Evolutionary conservation across 2,888 invertebrate genomes (phyloP), one percentile per base, ranked within the genome.

Genomic region (Biston stratarius): DNA sequence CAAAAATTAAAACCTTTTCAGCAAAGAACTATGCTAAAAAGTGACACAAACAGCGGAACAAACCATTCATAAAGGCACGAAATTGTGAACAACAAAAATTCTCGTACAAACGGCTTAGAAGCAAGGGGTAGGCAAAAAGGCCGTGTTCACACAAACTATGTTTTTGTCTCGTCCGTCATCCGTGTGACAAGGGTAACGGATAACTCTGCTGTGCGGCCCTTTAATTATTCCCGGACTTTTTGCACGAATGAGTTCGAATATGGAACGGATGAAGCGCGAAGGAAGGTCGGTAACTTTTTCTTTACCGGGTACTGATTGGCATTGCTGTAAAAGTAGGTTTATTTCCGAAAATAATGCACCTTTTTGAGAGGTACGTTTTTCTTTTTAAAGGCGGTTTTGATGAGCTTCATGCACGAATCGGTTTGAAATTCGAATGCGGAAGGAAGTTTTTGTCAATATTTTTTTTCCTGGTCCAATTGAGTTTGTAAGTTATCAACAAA

Each of bases 81-180:
- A 81, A 82, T 81, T 77, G 79, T 68, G 73, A 77, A 79, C 79
- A 81, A 73, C 83, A 83, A 82, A 84, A 82, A 82, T 83, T 74
- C 73, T 67, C 73, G 66, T 66, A 76, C 80, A 84, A 83, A 83
- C 81, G 77, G 72, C 77, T 76, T 71, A 74, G 74, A 76, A 71
- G 71, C 72, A 80, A 82, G 78, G 81, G 81, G 77, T 79, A 79
- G 75, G 79, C 81, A 85, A 84, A 86, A 83, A 84, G 81, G 77
- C 81, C 72, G 74, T 77, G 82, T 78, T 78, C 80, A 80, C 79
- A 84, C 76, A 49, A 67, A 71, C 73, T 70, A 74, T 80, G 83
- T 85, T 85, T 85, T 85, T 85, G 85, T 85, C 80, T 82, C 82
- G 80, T 84, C 81, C 80, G 82, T 84, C 83, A 83, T 79, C 75